Base-by-base conservation (phyloP, 1,140 invertebrate species). In the Ips nitidus region DNA sequence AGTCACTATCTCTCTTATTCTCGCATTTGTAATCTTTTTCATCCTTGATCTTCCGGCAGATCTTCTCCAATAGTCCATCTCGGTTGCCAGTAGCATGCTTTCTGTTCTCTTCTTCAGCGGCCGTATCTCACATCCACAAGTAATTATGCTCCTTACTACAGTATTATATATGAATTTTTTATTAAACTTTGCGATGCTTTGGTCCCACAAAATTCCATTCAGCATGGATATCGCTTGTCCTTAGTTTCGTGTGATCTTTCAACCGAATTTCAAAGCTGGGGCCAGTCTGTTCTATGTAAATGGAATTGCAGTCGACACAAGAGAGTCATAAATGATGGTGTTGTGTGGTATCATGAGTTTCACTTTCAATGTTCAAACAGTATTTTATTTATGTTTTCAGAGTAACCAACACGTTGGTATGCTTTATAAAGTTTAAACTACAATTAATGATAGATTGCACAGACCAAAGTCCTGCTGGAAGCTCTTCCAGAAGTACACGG, bases 31-130 rank as follows among this genome's bases (percentile, higher is more conserved):
- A 39, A 70, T 52, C 57, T 52, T 70, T 52, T 73, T 57, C 45
- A 66, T 45, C 62, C 50, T 73, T 52, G 69, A 73, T 53, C 64
- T 70, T 57, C 68, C 71, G 36, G 58, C 63, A 47, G 57, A 4
- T n/a, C 68, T 8, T 59, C 63, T 56, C 69, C 68, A 63, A 59
- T 52, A 73, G 53, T 73, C 57, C 68, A 73, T 73, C 66, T 73
- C 68, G 7, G 58, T 70, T 7, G 63, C 68, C 40, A 6, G 4
- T 40, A 73, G 52, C 45, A 53, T 61, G 59, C 50, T 47, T 53
- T 65, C 52, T 41, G 52, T 55, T 56, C 41, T 72, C 56, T 72
- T 40, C 8, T 70, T 72, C 7, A 70, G 36, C 38, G 55, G 57
- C 68, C 71, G 63, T 36, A 63, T 53, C 43, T 73, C 62, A 45